Conservation (phyloP, 2,888 invertebrate genomes). For the Neoaliturus tenellus region DNA sequence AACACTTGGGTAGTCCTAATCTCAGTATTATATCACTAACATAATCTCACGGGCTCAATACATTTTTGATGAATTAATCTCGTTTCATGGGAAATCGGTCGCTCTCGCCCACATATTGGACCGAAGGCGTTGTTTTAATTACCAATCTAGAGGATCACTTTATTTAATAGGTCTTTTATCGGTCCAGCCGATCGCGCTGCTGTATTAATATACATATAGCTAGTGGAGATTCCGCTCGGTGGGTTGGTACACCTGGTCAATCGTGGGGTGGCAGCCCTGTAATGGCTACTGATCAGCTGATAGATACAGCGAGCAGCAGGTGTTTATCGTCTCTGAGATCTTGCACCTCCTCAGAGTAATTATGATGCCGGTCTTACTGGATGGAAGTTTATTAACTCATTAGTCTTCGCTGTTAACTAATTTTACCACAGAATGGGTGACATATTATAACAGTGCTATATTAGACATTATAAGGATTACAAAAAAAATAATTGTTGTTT, state of each 20-base stretch:
- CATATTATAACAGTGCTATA: too few relatives aligned
- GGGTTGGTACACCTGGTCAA: background rate
- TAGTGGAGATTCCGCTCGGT: background rate
- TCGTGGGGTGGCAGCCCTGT: background rate
- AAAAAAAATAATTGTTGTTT: too few relatives aligned
- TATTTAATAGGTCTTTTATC: background rate
- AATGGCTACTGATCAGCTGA: slow-evolving; percentile 1
- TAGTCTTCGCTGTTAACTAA: too few relatives aligned
- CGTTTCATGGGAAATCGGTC: background rate
- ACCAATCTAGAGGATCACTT: background rate
- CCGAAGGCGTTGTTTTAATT: slow-evolving; percentile 7
- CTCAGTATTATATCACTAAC: background rate
- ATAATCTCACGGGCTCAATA: background rate
- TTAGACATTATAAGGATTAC: too few relatives aligned
- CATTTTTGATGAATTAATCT: background rate
- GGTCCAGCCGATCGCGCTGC: background rate
- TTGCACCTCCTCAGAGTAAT: background rate
- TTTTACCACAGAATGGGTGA: too few relatives aligned
- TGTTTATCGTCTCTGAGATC: background rate
- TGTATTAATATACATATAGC: background rate
- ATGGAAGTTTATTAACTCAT: too few relatives aligned
- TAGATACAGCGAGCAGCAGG: background rate
- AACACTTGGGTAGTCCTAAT: background rate
- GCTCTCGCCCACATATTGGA: background rate
- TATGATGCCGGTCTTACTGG: too few relatives aligned